Percentiles rank a stretch among this genome's conserved stretches.
Evolutionary conservation across 2,888 invertebrate genomes (phyloP).

Genomic region (Subacronicta megacephala): DNA sequence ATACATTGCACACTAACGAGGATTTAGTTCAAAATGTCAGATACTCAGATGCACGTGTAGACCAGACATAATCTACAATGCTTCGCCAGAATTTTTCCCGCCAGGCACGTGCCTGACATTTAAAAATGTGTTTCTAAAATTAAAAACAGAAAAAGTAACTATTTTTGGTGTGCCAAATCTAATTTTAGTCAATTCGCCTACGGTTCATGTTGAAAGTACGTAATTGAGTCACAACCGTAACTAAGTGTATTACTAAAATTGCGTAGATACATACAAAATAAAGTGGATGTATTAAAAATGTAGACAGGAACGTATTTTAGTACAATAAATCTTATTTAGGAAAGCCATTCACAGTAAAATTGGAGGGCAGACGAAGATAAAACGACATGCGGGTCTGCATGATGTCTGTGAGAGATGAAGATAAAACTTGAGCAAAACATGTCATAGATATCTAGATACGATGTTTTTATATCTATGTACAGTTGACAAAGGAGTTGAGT

Average conservation of each 20-base stretch:
- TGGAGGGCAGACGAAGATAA: conserved; percentile 10
- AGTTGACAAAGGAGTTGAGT: too few relatives aligned
- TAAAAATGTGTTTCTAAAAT: conserved; percentile 10
- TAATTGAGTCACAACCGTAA: conserved; percentile 12
- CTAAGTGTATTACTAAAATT: conserved; percentile 16
- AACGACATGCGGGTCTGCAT: neutral
- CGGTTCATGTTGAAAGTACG: conserved; percentile 2
- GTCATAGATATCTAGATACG: too few relatives aligned
- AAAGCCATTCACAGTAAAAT: neutral
- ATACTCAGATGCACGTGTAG: conserved; percentile 35
- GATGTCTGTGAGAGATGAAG: neutral
- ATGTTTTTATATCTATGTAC: too few relatives aligned
- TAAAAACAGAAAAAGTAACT: neutral
- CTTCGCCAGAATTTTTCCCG: conserved; percentile 7
- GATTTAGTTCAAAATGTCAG: conserved; percentile 35
- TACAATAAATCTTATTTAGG: conserved; percentile 12
- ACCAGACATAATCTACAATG: conserved; percentile 21
- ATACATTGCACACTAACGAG: conserved; percentile 14
- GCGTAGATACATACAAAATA: neutral
- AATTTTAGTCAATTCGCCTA: conserved; percentile 2
- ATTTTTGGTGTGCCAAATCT: conserved; percentile 7
- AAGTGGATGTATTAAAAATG: neutral
- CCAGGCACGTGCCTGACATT: neutral
- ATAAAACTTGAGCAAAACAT: neutral
- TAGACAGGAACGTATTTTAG: neutral